Evolutionary conservation across 2,888 invertebrate genomes (phyloP), one percentile per base, ranked within the genome.

Genomic region (Ypsolopha scabrella): DNA sequence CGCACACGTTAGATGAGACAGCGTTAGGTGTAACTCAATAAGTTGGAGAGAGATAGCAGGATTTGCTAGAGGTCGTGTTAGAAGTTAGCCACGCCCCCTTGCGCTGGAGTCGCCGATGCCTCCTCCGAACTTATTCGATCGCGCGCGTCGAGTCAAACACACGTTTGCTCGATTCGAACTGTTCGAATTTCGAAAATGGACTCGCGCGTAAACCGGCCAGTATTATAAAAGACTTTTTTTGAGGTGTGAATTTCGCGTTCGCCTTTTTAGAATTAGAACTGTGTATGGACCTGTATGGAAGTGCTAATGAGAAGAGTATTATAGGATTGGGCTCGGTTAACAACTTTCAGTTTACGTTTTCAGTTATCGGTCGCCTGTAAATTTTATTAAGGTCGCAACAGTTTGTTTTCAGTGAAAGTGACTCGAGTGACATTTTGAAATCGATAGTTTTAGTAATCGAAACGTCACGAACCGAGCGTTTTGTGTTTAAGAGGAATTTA

Each of bases 51-150:
- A 69, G 83, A 80, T 58, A 64, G 71, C 60, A 58, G 52, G 59
- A 41, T 74, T 58, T 64, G 69, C 75, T 78, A 78, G 78, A 80
- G 64, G 80, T 80, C 83, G 76, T 82, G 85, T 82, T 85, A 85
- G 83, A 82, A 71, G 66, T 62, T 72, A 62, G 70, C 82, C 82
- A 75, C 85, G 82, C 85, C 85, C 71, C 61, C 66, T 61, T 61
- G 63, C 68, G 73, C 68, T 67, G 71, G 70, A 68, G 69, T 68
- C 70, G 68, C 70, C 64, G 75, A 76, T 66, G 73, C 82, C 82
- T 75, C 85, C 85, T 83, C 75, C 75, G 70, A 58, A 66, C 66
- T 74, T 82, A 86, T 85, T 86, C 79, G 82, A 80, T 82, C 85
- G 85, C 83, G 75, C 73, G 81, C 85, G 82, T 81, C 77, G 79